phyloP scores from a whole-genome alignment of 2,113 vertebrate species.

The human (Homo sapiens) region GRCh38 chr1:95514001-95514500 shows the following conservation, averaged over 20 bases:
- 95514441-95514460: neutral
- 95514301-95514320: neutral
- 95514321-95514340: neutral
- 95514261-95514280: neutral
- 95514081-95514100: neutral
- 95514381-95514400: neutral
- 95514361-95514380: neutral
- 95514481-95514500: neutral
- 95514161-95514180: neutral
- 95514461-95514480: neutral
- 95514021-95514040: neutral
- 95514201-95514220: neutral
- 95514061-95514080: neutral
- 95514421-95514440: neutral
- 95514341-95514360: neutral
- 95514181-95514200: neutral
- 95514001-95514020: neutral
- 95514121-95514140: neutral
- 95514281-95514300: neutral
- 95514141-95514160: neutral
- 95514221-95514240: neutral
- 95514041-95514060: neutral
- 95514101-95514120: neutral
- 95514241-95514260: neutral
- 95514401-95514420: neutral